Percentiles rank a stretch among this genome's conserved stretches.
phyloP scores from a whole-genome alignment of 2,113 vertebrate genomes.

The Protobothrops flavoviridis region DNA sequence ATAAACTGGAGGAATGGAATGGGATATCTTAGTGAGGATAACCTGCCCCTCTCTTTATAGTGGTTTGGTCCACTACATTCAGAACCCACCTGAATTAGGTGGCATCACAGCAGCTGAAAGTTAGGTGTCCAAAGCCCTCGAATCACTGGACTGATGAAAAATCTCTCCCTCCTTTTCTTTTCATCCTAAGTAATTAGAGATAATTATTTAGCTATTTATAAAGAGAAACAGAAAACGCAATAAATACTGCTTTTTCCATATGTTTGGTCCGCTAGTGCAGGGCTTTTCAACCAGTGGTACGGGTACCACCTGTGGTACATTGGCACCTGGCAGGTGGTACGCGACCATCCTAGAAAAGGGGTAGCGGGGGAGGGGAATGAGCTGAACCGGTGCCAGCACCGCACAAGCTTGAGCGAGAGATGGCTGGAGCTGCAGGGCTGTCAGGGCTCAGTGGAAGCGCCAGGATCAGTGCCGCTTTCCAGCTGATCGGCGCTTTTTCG shows the following conservation, averaged over 20 bases:
- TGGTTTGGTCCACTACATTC: neutral
- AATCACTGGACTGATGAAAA: neutral
- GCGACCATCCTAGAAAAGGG: too few species aligned
- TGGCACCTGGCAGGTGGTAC: too few species aligned
- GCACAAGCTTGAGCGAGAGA: too few species aligned
- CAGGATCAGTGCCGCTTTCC: too few species aligned
- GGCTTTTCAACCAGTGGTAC: too few species aligned
- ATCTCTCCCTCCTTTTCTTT: neutral
- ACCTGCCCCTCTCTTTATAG: neutral
- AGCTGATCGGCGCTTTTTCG: too few species aligned
- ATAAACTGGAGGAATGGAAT: neutral
- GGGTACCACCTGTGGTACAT: too few species aligned
- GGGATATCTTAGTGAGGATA: neutral
- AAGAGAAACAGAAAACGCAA: neutral
- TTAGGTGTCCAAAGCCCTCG: neutral
- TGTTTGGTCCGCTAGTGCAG: neutral
- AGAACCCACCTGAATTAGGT: neutral
- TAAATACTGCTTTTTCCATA: neutral
- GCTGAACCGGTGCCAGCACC: too few species aligned
- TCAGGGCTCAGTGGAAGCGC: too few species aligned
- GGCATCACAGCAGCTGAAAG: neutral
- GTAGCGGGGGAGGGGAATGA: too few species aligned
- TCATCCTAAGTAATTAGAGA: neutral
- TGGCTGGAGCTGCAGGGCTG: too few species aligned
- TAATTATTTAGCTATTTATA: neutral